A percentile compares a stretch with the other conserved stretches of the same genome.
phyloP scores from a whole-genome alignment of 2,888 invertebrate genomes.

The Nyleta sp. region DNA sequence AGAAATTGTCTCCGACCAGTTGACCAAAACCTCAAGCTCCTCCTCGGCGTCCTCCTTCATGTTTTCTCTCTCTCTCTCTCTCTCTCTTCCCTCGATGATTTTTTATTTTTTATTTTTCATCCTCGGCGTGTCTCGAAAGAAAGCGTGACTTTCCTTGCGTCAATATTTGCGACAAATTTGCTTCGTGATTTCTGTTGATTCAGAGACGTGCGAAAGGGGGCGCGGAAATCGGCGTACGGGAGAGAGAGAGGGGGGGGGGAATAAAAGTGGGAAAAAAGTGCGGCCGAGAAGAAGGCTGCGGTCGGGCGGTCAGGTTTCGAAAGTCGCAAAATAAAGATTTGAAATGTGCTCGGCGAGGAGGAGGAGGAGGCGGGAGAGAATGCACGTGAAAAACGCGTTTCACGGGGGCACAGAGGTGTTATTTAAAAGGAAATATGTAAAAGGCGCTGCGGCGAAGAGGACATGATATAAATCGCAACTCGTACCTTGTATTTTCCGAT shows the following conservation, averaged over 20 bases:
- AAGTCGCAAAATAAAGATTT: slow-evolving; percentile 45
- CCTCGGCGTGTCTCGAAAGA: slow-evolving; percentile 35
- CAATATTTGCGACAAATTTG: slow-evolving; percentile 58
- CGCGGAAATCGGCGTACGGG: not conserved
- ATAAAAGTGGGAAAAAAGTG: not conserved
- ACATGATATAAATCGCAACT: slow-evolving; percentile 66
- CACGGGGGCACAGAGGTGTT: slow-evolving; percentile 3
- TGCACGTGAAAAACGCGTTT: slow-evolving; percentile 34
- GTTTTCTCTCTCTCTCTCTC: slow-evolving; percentile 18
- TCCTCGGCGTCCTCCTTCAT: slow-evolving; percentile 37
- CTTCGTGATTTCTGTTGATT: slow-evolving; percentile 30
- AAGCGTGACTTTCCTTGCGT: slow-evolving; percentile 55
- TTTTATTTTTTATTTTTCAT: too few relatives aligned
- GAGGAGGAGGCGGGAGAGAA: not conserved
- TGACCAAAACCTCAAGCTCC: slow-evolving; percentile 75
- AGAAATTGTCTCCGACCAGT: slow-evolving; percentile 74
- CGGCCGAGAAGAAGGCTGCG: slow-evolving; percentile 50
- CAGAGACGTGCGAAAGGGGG: not conserved
- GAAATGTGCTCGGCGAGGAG: slow-evolving; percentile 23
- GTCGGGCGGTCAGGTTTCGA: slow-evolving; percentile 41
- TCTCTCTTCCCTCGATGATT: too few relatives aligned
- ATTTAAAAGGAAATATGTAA: slow-evolving; percentile 63
- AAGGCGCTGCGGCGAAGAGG: slow-evolving; percentile 57
- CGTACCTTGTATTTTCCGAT: slow-evolving; percentile 80
- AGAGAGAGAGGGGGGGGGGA: not conserved